phyloP scores from a whole-genome alignment of 2,797 vertebrate species.

The Phoeniculus purpureus region DNA sequence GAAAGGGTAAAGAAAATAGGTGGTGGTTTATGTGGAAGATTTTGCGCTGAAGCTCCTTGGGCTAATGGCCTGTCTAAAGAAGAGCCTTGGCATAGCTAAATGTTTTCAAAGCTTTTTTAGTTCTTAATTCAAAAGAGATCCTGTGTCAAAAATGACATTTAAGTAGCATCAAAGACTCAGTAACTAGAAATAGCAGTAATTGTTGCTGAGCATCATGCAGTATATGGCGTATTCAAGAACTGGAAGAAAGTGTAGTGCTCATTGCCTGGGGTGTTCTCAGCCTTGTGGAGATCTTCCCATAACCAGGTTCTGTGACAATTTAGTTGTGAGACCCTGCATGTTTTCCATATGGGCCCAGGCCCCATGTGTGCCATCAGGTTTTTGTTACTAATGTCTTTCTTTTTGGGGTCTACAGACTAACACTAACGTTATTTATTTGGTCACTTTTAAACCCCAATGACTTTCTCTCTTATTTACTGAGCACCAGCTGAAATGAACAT shows the following conservation, averaged over 20 bases:
- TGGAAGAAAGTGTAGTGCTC: background rate
- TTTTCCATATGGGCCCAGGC: background rate
- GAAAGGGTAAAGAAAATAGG: background rate
- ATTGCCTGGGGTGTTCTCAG: background rate
- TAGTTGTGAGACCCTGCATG: background rate
- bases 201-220: background rate
- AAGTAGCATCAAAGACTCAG: background rate
- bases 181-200: background rate
- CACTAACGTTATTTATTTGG: background rate
- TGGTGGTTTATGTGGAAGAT: background rate
- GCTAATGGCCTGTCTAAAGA: background rate
- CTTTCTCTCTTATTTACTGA: background rate
- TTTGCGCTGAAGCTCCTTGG: background rate
- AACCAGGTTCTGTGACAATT: background rate
- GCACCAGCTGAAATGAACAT: background rate
- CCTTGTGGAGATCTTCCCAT: background rate
- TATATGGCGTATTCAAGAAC: background rate
- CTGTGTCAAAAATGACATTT: background rate
- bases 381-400: conserved; percentile 10
- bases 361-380: background rate
- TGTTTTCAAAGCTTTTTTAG: background rate
- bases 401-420: background rate
- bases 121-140: background rate
- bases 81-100: background rate
- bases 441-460: background rate